Conservation (phyloP, 2,113 vertebrate genomes). For the Spilogale gracilis region DNA sequence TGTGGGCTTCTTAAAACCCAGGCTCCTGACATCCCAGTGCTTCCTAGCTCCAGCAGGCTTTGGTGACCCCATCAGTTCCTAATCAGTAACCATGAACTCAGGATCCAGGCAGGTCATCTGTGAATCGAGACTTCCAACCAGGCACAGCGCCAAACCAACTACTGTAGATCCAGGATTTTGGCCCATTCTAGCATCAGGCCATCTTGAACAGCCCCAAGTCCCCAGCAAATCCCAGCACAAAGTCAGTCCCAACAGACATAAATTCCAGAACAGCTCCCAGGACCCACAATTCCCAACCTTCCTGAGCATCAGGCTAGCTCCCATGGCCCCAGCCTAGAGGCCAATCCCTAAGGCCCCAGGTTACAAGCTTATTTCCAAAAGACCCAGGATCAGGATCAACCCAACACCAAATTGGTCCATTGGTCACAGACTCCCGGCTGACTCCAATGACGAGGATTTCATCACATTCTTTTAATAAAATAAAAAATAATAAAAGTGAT, state of each 20-base stretch:
- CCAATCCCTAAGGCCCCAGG: not conserved
- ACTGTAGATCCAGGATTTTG: not conserved
- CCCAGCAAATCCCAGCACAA: not conserved
- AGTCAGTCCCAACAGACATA: not conserved
- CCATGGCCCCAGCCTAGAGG: not conserved
- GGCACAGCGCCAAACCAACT: not conserved
- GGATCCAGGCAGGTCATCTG: not conserved
- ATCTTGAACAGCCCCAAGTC: not conserved
- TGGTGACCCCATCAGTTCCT: not conserved
- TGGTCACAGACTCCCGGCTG: not conserved
- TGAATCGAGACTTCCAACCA: not conserved
- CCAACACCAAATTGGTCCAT: not conserved
- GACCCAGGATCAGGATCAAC: not conserved
- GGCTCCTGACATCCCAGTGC: not conserved
- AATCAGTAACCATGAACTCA: not conserved
- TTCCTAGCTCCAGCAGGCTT: not conserved
- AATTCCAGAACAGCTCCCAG: not conserved
- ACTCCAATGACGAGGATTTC: not conserved
- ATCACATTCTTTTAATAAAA: not conserved
- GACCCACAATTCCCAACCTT: not conserved
- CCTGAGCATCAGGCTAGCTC: not conserved
- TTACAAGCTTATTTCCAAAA: not conserved
- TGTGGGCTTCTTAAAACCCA: not conserved
- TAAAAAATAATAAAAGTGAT: not conserved
- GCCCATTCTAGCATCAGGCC: not conserved